Evolutionary conservation across 2,888 invertebrate genomes (phyloP), one percentile per base, ranked within the genome.

Genomic region (Matsumyia berberina): DNA sequence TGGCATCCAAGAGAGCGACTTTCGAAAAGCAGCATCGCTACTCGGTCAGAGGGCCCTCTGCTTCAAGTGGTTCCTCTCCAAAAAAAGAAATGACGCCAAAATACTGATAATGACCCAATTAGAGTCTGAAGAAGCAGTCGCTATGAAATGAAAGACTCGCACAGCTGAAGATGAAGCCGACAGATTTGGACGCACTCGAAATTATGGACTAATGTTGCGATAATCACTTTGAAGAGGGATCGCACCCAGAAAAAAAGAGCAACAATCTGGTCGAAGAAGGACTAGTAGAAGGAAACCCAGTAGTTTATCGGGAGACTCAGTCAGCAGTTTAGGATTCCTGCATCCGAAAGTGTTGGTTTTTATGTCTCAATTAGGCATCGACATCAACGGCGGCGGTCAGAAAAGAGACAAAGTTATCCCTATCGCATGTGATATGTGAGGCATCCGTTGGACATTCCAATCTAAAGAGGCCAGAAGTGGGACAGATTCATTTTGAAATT

Each of bases 101-200:
- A 64, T 76, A 51, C 69, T 58, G 76, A 81, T 81, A 81, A 81
- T 81, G 70, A 81, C 76, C 81, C 81, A 81, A 81, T 81, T 81
- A 76, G 69, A 57, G 69, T 64, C 81, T 76, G 76, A 70, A 69
- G 81, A 70, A 70, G 76, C 39, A 15, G 57, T 55, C n/a, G 7
- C 37, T 58, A 37, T 31, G 35, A 9, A 35, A 24, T 5, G 35
- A 12, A 35, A 53, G 42, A 44, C 39, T 37, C 46, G 24, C 24
- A 39, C 49, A 53, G 6, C 24, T n/a, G 19, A 35, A 42, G 53
- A 35, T 11, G 66, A 17, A 9, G 42, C 46, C 17, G n/a, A 39
- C 44, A 67, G 11, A 60, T 4, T 1, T 29, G 31, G 17, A 44
- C 33, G 60, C 46, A 73, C 44, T 53, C 58, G 49, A 62, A 62